A percentile compares a stretch with the other conserved stretches of the same genome.
phyloP scores from a whole-genome alignment of 2,113 vertebrate genomes.

The Nibea albiflora region DNA sequence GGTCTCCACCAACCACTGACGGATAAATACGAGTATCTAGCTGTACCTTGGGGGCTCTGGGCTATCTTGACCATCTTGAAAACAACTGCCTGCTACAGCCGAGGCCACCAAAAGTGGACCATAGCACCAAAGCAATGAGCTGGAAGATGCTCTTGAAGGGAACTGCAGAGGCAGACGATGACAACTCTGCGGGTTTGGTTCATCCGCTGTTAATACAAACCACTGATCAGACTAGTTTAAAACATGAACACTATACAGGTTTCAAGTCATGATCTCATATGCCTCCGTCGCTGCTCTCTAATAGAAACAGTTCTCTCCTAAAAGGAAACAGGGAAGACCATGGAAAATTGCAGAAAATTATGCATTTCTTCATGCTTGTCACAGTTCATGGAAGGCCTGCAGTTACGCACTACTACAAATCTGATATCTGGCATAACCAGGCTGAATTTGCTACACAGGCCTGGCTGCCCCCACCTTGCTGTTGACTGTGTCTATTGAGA shows the following conservation, averaged over 20 bases:
- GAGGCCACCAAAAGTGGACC: background rate
- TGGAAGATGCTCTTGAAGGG: background rate
- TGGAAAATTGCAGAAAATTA: conserved; percentile 1
- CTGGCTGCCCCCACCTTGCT: background rate
- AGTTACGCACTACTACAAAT: background rate
- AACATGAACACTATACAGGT: background rate
- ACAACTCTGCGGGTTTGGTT: background rate
- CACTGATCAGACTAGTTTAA: background rate
- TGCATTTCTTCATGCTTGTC: conserved; percentile 1
- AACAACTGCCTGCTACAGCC: background rate
- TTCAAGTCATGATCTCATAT: background rate
- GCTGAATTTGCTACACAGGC: background rate
- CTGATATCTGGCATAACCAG: background rate
- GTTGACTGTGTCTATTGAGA: background rate
- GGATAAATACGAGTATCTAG: too few relatives aligned
- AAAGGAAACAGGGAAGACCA: background rate
- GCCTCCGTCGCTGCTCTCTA: too few relatives aligned
- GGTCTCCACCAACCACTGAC: too few relatives aligned
- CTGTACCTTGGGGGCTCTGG: too few relatives aligned
- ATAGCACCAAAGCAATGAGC: background rate
- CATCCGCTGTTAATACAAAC: background rate
- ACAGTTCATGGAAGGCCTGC: background rate
- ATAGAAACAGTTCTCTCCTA: background rate
- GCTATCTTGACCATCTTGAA: background rate
- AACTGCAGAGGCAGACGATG: background rate